phyloP scores from a whole-genome alignment of 1,140 invertebrate genomes.

The Bombus consobrinus region DNA sequence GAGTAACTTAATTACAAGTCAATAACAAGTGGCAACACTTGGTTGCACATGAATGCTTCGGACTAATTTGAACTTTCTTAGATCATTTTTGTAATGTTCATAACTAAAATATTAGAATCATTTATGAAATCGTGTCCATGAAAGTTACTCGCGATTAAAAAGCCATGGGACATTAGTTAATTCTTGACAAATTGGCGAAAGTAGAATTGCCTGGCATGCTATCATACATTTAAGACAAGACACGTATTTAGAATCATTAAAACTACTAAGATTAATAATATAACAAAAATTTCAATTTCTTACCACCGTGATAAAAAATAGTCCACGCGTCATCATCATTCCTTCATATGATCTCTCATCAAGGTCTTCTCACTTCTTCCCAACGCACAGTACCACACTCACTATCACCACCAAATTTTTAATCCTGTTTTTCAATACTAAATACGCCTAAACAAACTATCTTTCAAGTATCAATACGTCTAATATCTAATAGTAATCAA shows the following conservation, averaged over 20 bases:
- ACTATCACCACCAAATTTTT: slow-evolving; percentile 4
- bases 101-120: not conserved
- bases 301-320: slow-evolving; percentile 22
- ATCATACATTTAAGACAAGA: not conserved
- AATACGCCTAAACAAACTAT: not conserved
- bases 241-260: too few relatives aligned
- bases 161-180: not conserved
- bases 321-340: slow-evolving; percentile 15
- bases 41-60: not conserved
- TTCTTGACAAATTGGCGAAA: slow-evolving; percentile 22
- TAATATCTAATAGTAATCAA: not conserved
- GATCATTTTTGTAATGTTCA: not conserved
- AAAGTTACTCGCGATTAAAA: slow-evolving; percentile 9
- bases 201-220: not conserved
- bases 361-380: not conserved
- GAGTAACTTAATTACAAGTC: not conserved
- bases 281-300: not conserved
- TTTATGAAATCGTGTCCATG: not conserved
- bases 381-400: not conserved
- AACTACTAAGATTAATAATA: too few relatives aligned
- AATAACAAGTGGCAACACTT: not conserved
- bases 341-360: slow-evolving; percentile 1
- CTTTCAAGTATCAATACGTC: not conserved
- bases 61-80: not conserved
- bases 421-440: not conserved